Percentiles rank a stretch among this genome's conserved stretches.
phyloP scores from a whole-genome alignment of 1,140 invertebrate species.

The Limonius californicus region DNA sequence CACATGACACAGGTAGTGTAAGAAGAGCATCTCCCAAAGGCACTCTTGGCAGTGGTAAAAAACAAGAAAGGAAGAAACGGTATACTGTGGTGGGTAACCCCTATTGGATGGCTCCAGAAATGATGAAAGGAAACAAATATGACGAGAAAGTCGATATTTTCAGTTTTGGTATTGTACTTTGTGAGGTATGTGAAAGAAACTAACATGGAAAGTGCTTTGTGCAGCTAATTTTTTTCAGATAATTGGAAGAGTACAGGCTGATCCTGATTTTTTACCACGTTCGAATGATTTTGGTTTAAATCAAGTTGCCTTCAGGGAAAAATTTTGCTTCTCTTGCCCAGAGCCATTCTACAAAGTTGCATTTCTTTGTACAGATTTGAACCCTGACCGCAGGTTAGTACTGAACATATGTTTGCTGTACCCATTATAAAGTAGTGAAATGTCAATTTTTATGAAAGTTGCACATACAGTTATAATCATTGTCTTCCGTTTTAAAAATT shows the following conservation, averaged over 20 bases:
- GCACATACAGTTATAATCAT: neutral
- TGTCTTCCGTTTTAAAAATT: no score
- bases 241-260: slow-evolving; percentile 87
- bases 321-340: slow-evolving; percentile 84
- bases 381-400: slow-evolving; percentile 75
- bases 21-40: slow-evolving; percentile 34
- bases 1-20: slow-evolving; percentile 51
- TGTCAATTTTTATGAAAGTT: no score
- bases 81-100: slow-evolving; percentile 89
- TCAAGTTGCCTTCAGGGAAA: slow-evolving; percentile 79
- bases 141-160: slow-evolving; percentile 97
- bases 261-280: slow-evolving; percentile 86
- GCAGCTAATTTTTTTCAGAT: no score
- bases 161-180: slow-evolving; percentile 93
- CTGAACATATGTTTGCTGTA: neutral
- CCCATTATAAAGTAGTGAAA: neutral
- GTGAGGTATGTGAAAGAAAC: slow-evolving; percentile 81
- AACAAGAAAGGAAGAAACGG: slow-evolving; percentile 62
- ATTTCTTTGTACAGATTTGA: slow-evolving; percentile 83
- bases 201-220: no score
- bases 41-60: slow-evolving; percentile 43
- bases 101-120: slow-evolving; percentile 98
- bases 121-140: slow-evolving; percentile 94
- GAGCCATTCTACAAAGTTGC: slow-evolving; percentile 84
- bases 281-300: slow-evolving; percentile 90